Evolutionary conservation across 2,797 vertebrate genomes (phyloP).

Genomic region (Hoplostethus mediterraneus): DNA sequence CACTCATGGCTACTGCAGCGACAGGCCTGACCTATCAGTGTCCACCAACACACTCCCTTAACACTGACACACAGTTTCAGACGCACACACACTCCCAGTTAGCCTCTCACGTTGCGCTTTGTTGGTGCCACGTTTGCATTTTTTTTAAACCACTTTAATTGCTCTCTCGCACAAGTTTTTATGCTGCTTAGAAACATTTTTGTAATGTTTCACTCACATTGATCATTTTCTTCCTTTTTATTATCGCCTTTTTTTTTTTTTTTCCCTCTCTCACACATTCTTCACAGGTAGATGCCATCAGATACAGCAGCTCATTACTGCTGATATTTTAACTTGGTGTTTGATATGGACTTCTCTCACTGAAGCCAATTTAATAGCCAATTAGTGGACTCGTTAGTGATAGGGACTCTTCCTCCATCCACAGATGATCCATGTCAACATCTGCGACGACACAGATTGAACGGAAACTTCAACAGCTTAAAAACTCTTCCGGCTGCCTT

Average conservation of each 20-base stretch:
- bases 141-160: neutral
- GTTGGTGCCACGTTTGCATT: neutral
- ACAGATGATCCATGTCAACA: constrained; percentile 56
- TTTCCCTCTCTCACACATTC: constrained; percentile 19
- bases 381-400: constrained; percentile 64
- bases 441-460: constrained; percentile 43
- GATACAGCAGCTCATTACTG: constrained; percentile 59
- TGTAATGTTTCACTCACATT: constrained; percentile 6
- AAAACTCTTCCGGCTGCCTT: constrained; percentile 35
- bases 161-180: neutral
- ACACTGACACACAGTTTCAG: neutral
- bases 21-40: constrained; percentile 49
- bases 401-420: constrained; percentile 33
- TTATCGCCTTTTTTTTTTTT: neutral
- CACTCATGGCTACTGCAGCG: constrained; percentile 44
- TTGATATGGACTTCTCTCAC: constrained; percentile 61
- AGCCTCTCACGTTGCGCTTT: too few species aligned
- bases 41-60: constrained; percentile 23
- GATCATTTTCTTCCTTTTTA: neutral
- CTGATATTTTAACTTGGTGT: constrained; percentile 53
- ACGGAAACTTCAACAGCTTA: constrained; percentile 35
- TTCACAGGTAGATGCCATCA: constrained; percentile 29
- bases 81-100: neutral
- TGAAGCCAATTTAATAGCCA: constrained; percentile 67
- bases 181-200: constrained; percentile 9